These are phyloP conservation scores for Mesoligia furuncula DNA, from an alignment of 2,888 invertebrate genomes.

Conservation along the genomic window DNA sequence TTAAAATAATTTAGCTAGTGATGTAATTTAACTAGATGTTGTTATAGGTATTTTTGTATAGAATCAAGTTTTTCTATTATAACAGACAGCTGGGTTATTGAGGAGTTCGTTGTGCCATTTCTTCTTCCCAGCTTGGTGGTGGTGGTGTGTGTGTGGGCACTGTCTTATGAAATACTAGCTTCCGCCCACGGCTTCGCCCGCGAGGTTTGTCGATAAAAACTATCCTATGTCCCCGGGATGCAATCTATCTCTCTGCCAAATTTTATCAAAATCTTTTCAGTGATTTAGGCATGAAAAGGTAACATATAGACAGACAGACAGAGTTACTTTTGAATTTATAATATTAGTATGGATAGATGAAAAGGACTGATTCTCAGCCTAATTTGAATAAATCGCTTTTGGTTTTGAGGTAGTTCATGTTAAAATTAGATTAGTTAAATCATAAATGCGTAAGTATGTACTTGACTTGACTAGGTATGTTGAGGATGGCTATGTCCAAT, in stretches of 20 bases:
- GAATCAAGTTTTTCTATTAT: neutral
- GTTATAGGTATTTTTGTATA: neutral
- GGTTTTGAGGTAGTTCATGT: neutral
- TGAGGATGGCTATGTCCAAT: no score
- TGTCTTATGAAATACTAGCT: neutral
- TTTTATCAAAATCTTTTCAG: no score
- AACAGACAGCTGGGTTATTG: neutral
- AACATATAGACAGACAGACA: no score
- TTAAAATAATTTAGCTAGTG: neutral
- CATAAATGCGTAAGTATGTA: no score
- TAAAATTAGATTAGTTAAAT: neutral
- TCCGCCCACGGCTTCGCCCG: no score
- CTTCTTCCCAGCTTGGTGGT: neutral
- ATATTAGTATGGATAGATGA: no score
- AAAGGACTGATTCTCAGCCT: neutral
- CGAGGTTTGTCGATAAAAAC: no score
- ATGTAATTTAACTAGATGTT: neutral
- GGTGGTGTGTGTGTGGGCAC: no score
- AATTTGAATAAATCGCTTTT: neutral
- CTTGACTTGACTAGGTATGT: neutral
- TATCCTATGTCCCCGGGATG: no score
- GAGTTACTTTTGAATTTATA: no score
- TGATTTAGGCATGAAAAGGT: no score
- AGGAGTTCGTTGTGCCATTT: neutral
- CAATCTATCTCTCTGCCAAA: no score